Base-by-base conservation (phyloP, 1,140 invertebrate genomes). In the Drosophila subpulchrella region DNA sequence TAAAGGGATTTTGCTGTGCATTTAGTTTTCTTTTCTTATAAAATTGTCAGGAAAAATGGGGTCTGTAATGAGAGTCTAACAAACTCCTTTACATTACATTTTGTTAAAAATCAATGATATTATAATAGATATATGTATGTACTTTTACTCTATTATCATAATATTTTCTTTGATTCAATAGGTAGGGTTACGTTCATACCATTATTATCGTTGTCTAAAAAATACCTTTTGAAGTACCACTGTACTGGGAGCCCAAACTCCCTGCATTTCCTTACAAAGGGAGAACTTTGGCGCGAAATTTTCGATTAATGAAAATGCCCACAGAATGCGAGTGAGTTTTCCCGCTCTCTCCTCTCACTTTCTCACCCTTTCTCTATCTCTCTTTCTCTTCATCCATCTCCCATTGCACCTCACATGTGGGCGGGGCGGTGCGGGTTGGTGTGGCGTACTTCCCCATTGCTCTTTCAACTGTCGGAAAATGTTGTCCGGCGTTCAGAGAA, bases 241-340 rank as follows among this genome's bases (percentile, higher is more conserved):
- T 56, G 51, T 41, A 41, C n/a, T 3, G n/a, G 20, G 5, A 5
- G 24, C 13, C 46, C 12, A 2, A 47, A 47, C 11, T 47, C 12
- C 30, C 20, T 48, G 20, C 24, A 7, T 48, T n/a, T 48, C 6
- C 46, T 44, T 56, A 30, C 12, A 41, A 12, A 17, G 24, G 39
- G n/a, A n/a, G 5, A 50, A 66, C 46, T 85, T 85, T 85, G 84
- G 84, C 84, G 84, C 84, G 73, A 89, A 89, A 78, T 81, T 84
- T 66, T 89, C 74, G 80, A 81, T 89, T 89, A 84, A 89, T 89
- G 78, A 89, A 89, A 89, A 72, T 56, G 65, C 20, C 36, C 53
- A 24, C 41, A 47, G 44, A 47, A 27, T 39, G 34, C 50, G 12
- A 47, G 44, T 24, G 11, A 13, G 51, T 36, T 36, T 8, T 61